phyloP scores from a whole-genome alignment of 2,888 invertebrate species.

The Drosophila setosimentum region DNA sequence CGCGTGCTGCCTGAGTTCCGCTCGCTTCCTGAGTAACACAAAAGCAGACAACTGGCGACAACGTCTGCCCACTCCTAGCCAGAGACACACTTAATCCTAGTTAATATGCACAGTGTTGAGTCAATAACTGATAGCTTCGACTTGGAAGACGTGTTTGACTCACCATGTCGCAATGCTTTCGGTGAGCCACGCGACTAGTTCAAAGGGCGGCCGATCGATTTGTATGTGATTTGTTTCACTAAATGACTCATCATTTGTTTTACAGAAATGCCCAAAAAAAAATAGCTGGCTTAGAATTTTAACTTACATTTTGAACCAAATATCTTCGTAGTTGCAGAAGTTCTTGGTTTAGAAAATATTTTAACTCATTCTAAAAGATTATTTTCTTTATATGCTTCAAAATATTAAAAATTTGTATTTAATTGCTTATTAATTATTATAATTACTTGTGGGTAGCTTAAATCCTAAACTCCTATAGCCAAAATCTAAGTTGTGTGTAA shows the following conservation, averaged over 20 bases:
- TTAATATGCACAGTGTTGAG: constrained; percentile 70
- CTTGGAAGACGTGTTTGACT: constrained; percentile 66
- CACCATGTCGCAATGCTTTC: constrained; percentile 51
- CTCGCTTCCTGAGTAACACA: constrained; percentile 55
- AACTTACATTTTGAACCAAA: background rate
- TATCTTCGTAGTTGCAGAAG: constrained; percentile 1
- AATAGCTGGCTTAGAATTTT: constrained; percentile 3
- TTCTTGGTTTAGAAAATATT: background rate
- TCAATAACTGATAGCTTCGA: constrained; percentile 51
- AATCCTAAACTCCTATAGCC: too few species aligned
- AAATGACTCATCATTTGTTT: constrained; percentile 60
- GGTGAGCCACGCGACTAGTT: constrained; percentile 65
- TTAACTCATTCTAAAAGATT: background rate
- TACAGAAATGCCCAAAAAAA: constrained; percentile 6
- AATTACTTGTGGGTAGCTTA: background rate
- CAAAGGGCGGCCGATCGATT: constrained; percentile 65
- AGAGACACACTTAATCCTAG: constrained; percentile 44
- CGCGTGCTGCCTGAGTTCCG: constrained; percentile 73
- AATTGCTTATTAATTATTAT: too few species aligned
- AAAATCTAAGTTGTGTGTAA: too few species aligned
- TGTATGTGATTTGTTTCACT: constrained; percentile 48
- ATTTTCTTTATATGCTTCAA: background rate
- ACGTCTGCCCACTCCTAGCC: constrained; percentile 27
- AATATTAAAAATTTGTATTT: background rate
- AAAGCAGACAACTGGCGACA: constrained; percentile 38